Base-by-base conservation (phyloP, 2,888 invertebrate species). In the Kryphioiulus occultus region DNA sequence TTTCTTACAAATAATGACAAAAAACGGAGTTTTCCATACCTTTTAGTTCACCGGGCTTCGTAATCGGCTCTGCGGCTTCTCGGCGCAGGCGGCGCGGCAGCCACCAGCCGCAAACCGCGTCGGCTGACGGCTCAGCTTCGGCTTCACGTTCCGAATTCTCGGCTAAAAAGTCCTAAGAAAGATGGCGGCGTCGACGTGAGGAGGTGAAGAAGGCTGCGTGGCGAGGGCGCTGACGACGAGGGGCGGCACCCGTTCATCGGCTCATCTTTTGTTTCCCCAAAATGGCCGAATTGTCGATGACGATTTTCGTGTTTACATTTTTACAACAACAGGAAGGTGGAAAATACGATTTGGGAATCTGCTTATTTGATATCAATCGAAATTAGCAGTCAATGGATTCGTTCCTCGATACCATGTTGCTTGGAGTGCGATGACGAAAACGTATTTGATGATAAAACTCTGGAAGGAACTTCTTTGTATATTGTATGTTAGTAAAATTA, bases 181-280 rank as follows among this genome's bases (percentile, higher is more conserved):
- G 68, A 68, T 68, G 68, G 68, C 68, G 68, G 68, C 68, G 22
- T 5, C 68, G 68, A 68, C 68, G n/a, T 26, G 68, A 26, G 68
- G 68, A 68, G 68, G 68, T 68, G 22, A 68, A 26, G 68, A 68
- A 68, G 68, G 68, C 26, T 26, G 10, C 68, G 26, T 68, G 68
- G 68, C 68, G 68, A 68, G 68, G 68, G 68, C 68, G 68, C 68
- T 68, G 68, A 68, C 68, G 68, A 68, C 68, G 68, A 68, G 68
- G 68, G 68, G 68, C 68, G 68, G 68, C 68, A 68, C 68, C 68
- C 22, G 9, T 68, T 68, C 68, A 68, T 68, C 68, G 68, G 68
- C 68, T 68, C 68, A 68, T 68, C 68, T 68, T 68, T 68, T n/a
- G n/a, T 68, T 68, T 22, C 68, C 26, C 26, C 68, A 68, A 68